Percentiles rank a stretch among this genome's conserved stretches.
phyloP scores from a whole-genome alignment of 2,888 invertebrate species.

The Agrenia bidenticulata region DNA sequence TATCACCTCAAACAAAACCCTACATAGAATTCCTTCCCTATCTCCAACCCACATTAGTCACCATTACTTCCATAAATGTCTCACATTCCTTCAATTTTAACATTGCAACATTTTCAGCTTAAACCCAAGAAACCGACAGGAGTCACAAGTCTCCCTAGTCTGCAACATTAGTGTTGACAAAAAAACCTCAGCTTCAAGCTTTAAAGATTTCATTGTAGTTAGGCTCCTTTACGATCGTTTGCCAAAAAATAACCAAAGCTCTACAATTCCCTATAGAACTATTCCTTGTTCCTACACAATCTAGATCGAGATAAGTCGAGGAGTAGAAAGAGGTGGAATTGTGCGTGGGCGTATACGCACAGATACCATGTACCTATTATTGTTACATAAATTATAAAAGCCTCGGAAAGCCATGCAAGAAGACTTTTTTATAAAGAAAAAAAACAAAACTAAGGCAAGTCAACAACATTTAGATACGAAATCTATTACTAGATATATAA shows the following conservation, averaged over 20 bases:
- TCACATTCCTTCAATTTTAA: background rate
- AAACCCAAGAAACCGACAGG: background rate
- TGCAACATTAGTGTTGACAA: background rate
- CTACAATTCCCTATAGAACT: background rate
- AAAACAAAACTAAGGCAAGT: no score
- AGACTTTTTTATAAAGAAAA: no score
- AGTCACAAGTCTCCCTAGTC: no score
- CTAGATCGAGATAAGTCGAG: no score
- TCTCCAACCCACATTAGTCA: slow-evolving; percentile 7
- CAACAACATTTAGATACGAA: no score
- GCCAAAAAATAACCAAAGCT: background rate
- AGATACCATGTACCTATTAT: no score
- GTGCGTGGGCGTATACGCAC: background rate
- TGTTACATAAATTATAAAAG: no score
- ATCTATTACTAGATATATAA: no score
- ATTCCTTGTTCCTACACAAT: background rate
- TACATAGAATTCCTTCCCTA: background rate
- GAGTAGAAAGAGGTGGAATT: background rate
- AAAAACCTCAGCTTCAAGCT: background rate
- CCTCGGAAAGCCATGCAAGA: no score
- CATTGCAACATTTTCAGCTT: background rate
- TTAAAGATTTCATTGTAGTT: background rate
- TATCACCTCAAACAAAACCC: background rate
- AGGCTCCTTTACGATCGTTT: background rate
- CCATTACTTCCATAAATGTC: slow-evolving; percentile 14